Percentiles rank a stretch among this genome's conserved stretches.
phyloP scores from a whole-genome alignment of 2,888 invertebrate species.

The Zhengitettix transpicula region DNA sequence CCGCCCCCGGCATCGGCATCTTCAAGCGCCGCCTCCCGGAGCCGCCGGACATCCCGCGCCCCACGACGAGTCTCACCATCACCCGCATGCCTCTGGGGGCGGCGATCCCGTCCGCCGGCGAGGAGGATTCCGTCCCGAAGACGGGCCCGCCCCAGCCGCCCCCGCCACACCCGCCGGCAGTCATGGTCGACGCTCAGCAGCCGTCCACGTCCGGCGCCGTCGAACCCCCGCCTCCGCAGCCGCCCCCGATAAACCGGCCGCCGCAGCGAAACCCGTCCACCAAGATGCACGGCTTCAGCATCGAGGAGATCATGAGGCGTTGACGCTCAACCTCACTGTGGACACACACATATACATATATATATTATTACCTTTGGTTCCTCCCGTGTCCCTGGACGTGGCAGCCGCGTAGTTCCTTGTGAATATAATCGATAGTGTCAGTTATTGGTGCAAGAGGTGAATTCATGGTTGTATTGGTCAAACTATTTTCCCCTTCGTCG shows the following conservation, averaged over 20 bases:
- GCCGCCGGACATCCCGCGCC: conserved; percentile 10
- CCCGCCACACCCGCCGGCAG: conserved; percentile 9
- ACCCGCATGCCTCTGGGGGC: background rate
- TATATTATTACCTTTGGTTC: too few species aligned
- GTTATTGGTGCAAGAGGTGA: too few species aligned
- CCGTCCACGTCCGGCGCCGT: conserved; percentile 29
- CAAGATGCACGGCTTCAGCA: conserved; percentile 69
- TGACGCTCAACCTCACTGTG: conserved; percentile 23
- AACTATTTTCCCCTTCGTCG: too few species aligned
- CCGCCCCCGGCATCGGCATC: background rate
- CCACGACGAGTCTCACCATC: too few species aligned
- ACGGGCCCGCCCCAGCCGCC: conserved; percentile 7
- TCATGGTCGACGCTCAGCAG: conserved; percentile 21
- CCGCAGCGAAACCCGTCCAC: conserved; percentile 27
- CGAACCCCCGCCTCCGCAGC: conserved; percentile 17
- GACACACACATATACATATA: too few species aligned
- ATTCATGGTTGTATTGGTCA: too few species aligned
- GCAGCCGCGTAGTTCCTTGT: too few species aligned
- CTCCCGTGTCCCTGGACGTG: too few species aligned
- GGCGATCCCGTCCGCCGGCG: conserved; percentile 11
- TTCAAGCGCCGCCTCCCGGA: conserved; percentile 14
- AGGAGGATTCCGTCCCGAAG: conserved; percentile 12
- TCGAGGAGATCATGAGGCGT: conserved; percentile 81
- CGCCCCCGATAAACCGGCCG: conserved; percentile 15
- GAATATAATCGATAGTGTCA: too few species aligned